Conservation (phyloP, 2,113 vertebrate genomes). For the Euleptes europaea region DNA sequence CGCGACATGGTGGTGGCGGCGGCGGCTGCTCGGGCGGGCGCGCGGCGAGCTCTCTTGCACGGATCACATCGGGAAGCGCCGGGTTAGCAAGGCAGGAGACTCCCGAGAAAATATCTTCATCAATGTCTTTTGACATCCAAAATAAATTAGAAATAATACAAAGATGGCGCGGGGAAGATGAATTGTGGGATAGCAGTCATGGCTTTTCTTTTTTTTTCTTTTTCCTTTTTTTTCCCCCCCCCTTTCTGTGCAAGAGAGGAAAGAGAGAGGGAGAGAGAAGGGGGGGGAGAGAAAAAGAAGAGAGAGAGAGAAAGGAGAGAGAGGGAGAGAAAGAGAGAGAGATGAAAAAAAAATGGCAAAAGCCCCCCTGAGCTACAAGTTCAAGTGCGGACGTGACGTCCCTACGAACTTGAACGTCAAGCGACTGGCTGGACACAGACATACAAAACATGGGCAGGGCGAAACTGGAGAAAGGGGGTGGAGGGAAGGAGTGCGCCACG, state of each 20-base stretch:
- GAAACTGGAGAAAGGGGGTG: slow-evolving; percentile 90
- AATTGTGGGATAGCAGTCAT: slow-evolving; percentile 99
- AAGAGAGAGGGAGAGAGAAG: slow-evolving; percentile 36
- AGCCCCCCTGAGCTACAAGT: slow-evolving; percentile 98
- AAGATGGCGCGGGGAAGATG: slow-evolving; percentile 99
- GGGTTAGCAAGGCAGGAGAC: slow-evolving; percentile 93
- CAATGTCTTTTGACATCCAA: slow-evolving; percentile 99
- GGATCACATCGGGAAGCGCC: slow-evolving; percentile 89
- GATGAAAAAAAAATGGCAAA: slow-evolving; percentile 98
- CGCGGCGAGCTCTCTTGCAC: slow-evolving; percentile 80
- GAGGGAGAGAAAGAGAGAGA: slow-evolving; percentile 76
- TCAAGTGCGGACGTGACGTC: slow-evolving; percentile 99
- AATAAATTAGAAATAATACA: slow-evolving; percentile 99
- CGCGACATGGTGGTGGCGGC: slow-evolving; percentile 95
- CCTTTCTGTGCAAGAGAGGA: slow-evolving; percentile 53
- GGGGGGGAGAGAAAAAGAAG: slow-evolving; percentile 50
- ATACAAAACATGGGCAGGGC: slow-evolving; percentile 99
- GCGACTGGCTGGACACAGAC: slow-evolving; percentile 98
- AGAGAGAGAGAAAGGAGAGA: slow-evolving; percentile 77
- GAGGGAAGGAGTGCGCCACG: slow-evolving; percentile 94
- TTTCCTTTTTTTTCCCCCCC: slow-evolving; percentile 39
- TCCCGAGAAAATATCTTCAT: slow-evolving; percentile 99
- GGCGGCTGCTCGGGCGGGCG: slow-evolving; percentile 82
- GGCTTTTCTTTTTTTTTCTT: slow-evolving; percentile 84
- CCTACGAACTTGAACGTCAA: slow-evolving; percentile 99